Conservation (phyloP, 2,797 vertebrate genomes). For the Enoplosus armatus region DNA sequence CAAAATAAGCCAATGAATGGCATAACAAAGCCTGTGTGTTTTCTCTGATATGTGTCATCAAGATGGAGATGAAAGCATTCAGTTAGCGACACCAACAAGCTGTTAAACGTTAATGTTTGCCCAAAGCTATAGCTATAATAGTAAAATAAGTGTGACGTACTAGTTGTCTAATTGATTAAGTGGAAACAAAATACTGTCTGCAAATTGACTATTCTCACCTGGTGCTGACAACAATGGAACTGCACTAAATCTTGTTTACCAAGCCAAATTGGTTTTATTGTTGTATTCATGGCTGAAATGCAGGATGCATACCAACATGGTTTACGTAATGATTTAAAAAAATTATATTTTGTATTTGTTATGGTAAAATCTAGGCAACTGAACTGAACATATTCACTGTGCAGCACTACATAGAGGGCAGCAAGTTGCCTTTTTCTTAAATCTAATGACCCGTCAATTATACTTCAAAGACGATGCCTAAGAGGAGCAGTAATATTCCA, state of each 20-base stretch:
- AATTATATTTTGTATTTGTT: not conserved
- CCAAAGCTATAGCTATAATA: constrained; percentile 12
- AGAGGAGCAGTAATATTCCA: no score
- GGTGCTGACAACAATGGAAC: constrained; percentile 2
- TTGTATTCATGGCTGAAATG: not conserved
- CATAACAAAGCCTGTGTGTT: not conserved
- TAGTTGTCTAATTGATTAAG: not conserved
- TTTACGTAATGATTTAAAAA: not conserved
- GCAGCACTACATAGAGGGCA: not conserved
- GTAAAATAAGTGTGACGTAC: constrained; percentile 2
- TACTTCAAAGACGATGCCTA: no score
- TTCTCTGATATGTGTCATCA: not conserved
- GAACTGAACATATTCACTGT: not conserved
- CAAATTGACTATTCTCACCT: not conserved
- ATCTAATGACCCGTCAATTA: not conserved
- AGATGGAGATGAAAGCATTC: constrained; percentile 22
- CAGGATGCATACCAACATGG: not conserved
- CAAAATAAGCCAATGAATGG: constrained; percentile 8
- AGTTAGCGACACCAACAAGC: constrained; percentile 10
- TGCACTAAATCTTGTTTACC: not conserved
- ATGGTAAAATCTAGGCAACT: not conserved
- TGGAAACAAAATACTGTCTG: not conserved
- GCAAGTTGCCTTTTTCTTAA: not conserved
- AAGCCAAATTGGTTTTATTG: not conserved
- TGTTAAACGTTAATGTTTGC: constrained; percentile 21